Conservation (phyloP, 2,888 invertebrate species). For the Notodonta ziczac region DNA sequence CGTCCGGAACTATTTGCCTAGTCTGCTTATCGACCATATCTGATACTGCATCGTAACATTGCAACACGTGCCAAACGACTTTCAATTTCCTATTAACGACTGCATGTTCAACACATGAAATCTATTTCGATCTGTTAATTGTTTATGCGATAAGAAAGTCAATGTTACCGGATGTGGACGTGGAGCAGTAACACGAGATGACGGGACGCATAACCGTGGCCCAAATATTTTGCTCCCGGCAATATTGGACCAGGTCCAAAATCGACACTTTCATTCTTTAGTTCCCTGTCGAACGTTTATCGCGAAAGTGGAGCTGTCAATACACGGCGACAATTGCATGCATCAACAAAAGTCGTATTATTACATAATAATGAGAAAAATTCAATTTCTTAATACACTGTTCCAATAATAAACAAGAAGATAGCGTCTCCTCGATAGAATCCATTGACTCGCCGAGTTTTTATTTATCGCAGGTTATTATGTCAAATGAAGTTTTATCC, state of each 20-base stretch:
- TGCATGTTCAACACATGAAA: conserved; percentile 52
- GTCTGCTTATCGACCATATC: too few relatives aligned
- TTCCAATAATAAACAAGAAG: conserved; percentile 55
- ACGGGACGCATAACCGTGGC: conserved; percentile 74
- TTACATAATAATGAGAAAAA: conserved; percentile 46
- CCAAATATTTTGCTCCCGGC: conserved; percentile 72
- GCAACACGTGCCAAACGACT: conserved; percentile 18
- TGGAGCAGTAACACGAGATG: conserved; percentile 71
- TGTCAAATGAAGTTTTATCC: conserved; percentile 71
- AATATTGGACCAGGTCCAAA: conserved; percentile 77
- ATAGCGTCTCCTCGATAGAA: conserved; percentile 54
- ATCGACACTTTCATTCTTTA: conserved; percentile 70
- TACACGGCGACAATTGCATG: conserved; percentile 16
- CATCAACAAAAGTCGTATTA: conserved; percentile 30
- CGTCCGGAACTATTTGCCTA: too few relatives aligned
- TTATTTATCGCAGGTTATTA: conserved; percentile 78
- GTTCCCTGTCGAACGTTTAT: conserved; percentile 47
- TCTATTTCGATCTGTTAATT: conserved; percentile 63
- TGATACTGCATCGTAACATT: conserved; percentile 8
- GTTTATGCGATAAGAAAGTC: conserved; percentile 78
- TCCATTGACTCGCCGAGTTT: conserved; percentile 61
- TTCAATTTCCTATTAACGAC: conserved; percentile 45
- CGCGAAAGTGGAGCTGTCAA: conserved; percentile 32
- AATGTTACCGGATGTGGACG: conserved; percentile 80
- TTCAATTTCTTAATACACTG: conserved; percentile 41